Base-by-base conservation (phyloP, 2,113 vertebrate species). In the Rhinoderma darwinii region DNA sequence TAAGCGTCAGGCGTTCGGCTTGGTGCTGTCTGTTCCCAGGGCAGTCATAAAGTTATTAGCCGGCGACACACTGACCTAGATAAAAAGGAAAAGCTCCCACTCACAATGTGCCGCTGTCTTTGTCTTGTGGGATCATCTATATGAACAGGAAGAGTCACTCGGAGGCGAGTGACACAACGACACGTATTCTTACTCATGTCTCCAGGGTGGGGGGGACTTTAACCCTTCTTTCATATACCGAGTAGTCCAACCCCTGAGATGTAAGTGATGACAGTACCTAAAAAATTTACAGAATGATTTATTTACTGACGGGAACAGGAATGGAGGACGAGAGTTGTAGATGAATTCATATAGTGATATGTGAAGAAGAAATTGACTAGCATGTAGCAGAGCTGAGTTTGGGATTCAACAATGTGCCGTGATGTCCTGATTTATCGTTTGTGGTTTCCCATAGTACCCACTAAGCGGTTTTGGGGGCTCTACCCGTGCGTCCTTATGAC, bases 11-110 rank as follows among this genome's bases (percentile, higher is more conserved):
- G 35, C 61, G 25, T 72, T 81, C 50, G 77, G 51, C 47, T 81
- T 27, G 12, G 30, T 59, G 25, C 10, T 54, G 17, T 61, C 2
- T 47, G 79, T 82, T 87, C 78, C 79, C 79, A 82, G 44, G 74
- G 37, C 50, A 30, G 78, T 86, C 77, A 73, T 86, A 41, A 63
- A 35, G 5, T 68, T n/a, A 56, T 37, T 6, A 74, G 41, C 76
- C 78, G 81, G 87, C 74, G 83, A 84, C 81, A 84, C 59, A 18
- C 41, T 68, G 82, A 72, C 83, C 39, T 44, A 79, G 17, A 44
- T 84, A n/a, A 87, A 82, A 73, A 82, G 86, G 86, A 82, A 72
- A 88, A 68, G 61, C 30, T 84, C 51, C 22, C 44, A 11, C 86
- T 68, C 27, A 39, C 32, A 72, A 61, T 70, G 59, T 86, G 61